Base-by-base conservation (phyloP, 53 echinoderm and acorn worm genomes). In the Actinopyga echinites region DNA sequence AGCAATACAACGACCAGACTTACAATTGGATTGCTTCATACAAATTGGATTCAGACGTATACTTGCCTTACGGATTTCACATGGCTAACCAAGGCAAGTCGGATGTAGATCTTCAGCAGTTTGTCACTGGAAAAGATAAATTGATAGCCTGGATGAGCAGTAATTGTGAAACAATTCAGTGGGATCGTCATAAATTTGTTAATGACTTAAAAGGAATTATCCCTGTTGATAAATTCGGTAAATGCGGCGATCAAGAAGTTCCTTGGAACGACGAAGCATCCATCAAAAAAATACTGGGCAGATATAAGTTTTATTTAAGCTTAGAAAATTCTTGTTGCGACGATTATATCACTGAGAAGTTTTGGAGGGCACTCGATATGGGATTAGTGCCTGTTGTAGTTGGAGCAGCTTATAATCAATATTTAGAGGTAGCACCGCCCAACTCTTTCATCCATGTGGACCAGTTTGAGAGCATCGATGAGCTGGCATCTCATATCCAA, bases 371-470 rank as follows among this genome's bases (percentile, higher is more conserved):
- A 33, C 24, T 80, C 8, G 62, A 80, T 12, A 22, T 61, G 19
- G 81, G 81, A 8, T 40, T 59, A 11, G 81, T 80, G 26, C 81
- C 81, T 20, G 60, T 80, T 2, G 81, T 80, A 1, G 63, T 80
- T 1, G 81, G 81, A 15, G 81, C 63, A 23, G 34, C 62, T 15
- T 80, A 80, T 20, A 61, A 61, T 10, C 81, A 80, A 29, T 80
- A 80, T 30, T 23, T 40, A 8, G 40, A 61, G 22, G 45, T 80
- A 6, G 81, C 81, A 34, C 81, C 81, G 2, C 81, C 81, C 10
- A 35, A 80, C 24, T 80, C 81, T 21, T 80, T 80, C 11, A 80
- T 80, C 26, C 81, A 80, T 38, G 81, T 62, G 30, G 81, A 80
- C 25, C 81, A 80, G 42, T 80, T 61, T 45, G 63, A 38, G 2